Percentiles rank a stretch among this genome's conserved stretches.
Evolutionary conservation across 37 sponge, comb jelly and placozoan genomes (phyloP).

Genomic region (Halichondria panicea): DNA sequence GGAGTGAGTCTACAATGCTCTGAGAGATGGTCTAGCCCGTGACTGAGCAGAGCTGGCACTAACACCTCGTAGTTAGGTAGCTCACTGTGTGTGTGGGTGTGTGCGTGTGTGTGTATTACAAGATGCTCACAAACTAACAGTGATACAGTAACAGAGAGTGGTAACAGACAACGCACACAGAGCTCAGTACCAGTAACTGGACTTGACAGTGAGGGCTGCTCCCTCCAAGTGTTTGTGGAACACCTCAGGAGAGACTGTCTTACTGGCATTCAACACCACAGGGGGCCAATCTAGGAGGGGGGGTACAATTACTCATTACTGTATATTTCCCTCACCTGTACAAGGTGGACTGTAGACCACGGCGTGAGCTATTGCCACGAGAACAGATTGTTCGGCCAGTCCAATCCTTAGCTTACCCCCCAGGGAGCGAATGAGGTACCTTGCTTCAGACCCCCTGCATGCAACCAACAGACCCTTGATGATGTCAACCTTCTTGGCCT

Average conservation of each 20-base stretch:
- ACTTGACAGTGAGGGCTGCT: constrained; percentile 71
- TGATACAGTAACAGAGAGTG: neutral
- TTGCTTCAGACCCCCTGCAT: constrained; percentile 80
- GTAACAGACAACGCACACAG: too few relatives aligned
- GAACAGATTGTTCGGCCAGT: constrained; percentile 96
- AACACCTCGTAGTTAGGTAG: constrained; percentile 90
- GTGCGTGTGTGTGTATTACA: neutral
- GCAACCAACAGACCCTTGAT: constrained; percentile 92
- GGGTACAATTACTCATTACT: neutral
- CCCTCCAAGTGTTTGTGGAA: constrained; percentile 79
- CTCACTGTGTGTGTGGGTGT: constrained; percentile 60
- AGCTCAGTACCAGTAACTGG: constrained; percentile 69
- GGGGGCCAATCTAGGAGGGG: constrained; percentile 37
- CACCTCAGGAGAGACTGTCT: constrained; percentile 45
- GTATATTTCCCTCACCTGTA: constrained; percentile 46
- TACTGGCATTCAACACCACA: constrained; percentile 60
- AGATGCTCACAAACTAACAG: neutral
- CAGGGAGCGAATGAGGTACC: constrained; percentile 90
- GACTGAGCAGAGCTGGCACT: constrained; percentile 74
- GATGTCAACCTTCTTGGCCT: constrained; percentile 79
- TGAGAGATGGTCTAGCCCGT: constrained; percentile 75
- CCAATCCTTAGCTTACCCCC: constrained; percentile 96
- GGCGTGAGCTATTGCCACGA: constrained; percentile 90
- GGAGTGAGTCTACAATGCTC: constrained; percentile 90
- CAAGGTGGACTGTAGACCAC: constrained; percentile 87